Base-by-base conservation (phyloP, 1,140 invertebrate genomes). In the Orussus abietinus region DNA sequence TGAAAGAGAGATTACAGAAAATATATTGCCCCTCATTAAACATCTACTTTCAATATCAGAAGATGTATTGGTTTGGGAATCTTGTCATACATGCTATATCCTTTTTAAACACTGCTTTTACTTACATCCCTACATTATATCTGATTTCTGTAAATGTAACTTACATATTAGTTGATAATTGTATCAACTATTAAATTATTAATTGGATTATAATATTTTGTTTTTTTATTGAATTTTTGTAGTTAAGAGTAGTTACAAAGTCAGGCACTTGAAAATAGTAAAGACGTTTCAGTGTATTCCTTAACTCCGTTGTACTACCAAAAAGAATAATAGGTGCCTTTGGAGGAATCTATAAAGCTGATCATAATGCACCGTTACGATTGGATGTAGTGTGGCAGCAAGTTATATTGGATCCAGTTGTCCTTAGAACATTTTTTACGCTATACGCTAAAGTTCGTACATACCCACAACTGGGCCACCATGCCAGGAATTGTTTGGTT, bases 361-460 rank as follows among this genome's bases (percentile, higher is more conserved):
- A 84, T 49, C 75, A 79, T 36, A 78, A 77, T 37, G 81, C 83
- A 22, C 72, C 80, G 5, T 65, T 90, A 33, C 70, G 80, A 37
- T 67, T 87, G 31, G 77, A 69, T 36, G 47, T 67, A 4, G 63
- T 75, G 15, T 94, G 90, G 92, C 76, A 76, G 49, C 82, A 89
- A 43, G 77, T 87, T 5, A 82, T 94, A 38, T 71, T 90, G 29
- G 80, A 89, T 59, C 80, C 84, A 15, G 75, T 77, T 42, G 70
- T 92, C 6, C 62, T 90, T 35, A 76, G 85, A 26, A 59, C 92
- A 20, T 88, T 92, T 67, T 92, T 92, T 62, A 82, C 87, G 71
- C 74, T 92, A 35, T 88, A 92, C 66, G 83, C 84, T 78, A 86
- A 89, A 76, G 80, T 91, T 6, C 74, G 89, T 26, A 77, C 80